Evolutionary conservation across 2,888 invertebrate genomes (phyloP), one percentile per base, ranked within the genome.

Genomic region (Agrenia bidenticulata): DNA sequence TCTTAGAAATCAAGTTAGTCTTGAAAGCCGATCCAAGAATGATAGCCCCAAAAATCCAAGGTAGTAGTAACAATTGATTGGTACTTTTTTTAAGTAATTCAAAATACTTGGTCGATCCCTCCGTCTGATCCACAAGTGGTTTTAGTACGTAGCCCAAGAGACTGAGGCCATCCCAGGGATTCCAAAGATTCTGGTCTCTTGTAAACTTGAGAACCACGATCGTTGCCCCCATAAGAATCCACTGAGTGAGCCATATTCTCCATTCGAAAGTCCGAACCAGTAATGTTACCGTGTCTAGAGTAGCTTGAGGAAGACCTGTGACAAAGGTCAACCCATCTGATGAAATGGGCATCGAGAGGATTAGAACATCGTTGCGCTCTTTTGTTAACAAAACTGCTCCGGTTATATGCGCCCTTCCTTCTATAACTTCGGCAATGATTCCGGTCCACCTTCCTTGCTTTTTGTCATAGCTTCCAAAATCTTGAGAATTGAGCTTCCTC

Each of bases 301-400:
- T n/a, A n/a, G n/a, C n/a, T n/a, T n/a, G n/a, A n/a, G 49, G 23
- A 45, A 45, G 5, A 15, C 51, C 51, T 13, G 51, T 51, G 21
- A 24, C 23, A 23, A 51, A 51, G 21, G 23, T 51, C 24, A 51
- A 23, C 7, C 51, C 51, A 24, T 51, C 51, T 4, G 4, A 19
- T 17, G 9, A 17, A 23, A 51, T 51, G 17, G 51, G 9, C 7
- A 13, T 51, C 21, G 51, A 49, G n/a, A 49, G 49, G 19, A 49
- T 7, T n/a, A 49, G n/a, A 9, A 21, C 49, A 5, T 49, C n/a
- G 49, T 49, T 17, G 7, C 49, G 49, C 7, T 49, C 49, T 49
- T 9, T 9, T 17, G 49, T 49, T 5, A 49, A 7, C 17, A 49
- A 21, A 49, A n/a, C n/a, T n/a, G n/a, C 49, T 9, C n/a, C 5